Conservation (phyloP, 2,888 invertebrate genomes). For the Hybos culiciformis region DNA sequence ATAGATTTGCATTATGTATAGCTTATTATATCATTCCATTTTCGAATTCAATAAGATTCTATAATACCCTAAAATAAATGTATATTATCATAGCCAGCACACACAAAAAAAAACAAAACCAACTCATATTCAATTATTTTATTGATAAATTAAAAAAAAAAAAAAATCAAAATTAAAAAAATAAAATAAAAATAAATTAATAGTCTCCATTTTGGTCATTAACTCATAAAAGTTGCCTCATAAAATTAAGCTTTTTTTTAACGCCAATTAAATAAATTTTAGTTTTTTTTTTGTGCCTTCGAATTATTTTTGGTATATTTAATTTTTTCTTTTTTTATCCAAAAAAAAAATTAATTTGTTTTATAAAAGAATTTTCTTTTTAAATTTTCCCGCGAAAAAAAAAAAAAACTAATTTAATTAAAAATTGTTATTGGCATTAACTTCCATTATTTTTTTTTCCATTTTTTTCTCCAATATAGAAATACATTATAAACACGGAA, state of each 20-base stretch:
- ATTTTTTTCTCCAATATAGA: constrained; percentile 43
- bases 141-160: no score
- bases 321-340: not conserved
- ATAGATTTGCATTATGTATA: no score
- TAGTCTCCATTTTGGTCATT: constrained; percentile 5
- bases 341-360: not conserved
- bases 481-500: constrained; percentile 60
- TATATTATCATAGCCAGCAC: no score
- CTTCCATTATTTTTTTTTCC: constrained; percentile 6
- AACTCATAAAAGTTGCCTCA: constrained; percentile 2
- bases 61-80: no score
- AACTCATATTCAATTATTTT: no score
- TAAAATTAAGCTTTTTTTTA: no score
- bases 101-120: no score
- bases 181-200: not conserved
- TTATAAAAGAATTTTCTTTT: not conserved
- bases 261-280: not conserved
- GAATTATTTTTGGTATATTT: not conserved
- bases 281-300: constrained; percentile 1
- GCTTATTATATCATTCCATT: no score
- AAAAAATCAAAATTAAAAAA: not conserved
- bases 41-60: no score
- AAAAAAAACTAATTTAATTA: no score
- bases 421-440: no score
- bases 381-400: no score